Base-by-base conservation (phyloP, 2,797 vertebrate species). In the Cheirogaleus major region DNA sequence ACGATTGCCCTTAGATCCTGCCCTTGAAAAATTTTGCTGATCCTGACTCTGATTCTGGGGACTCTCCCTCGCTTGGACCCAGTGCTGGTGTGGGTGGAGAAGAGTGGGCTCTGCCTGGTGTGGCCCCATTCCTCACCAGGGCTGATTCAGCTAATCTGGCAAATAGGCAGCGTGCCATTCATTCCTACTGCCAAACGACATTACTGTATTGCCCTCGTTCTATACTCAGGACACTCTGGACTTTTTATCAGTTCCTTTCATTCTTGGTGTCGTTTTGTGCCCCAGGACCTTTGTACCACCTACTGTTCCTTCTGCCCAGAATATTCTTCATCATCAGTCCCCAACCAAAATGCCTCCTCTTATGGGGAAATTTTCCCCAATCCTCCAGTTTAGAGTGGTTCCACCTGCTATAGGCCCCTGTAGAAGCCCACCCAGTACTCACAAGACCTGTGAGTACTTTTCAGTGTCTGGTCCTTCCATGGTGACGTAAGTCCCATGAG, bases 61-160 rank as follows among this genome's bases (percentile, higher is more conserved):
- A 14, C 30, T 30, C 4, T 11, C 50, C 15, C 38, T 23, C 7
- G 12, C 5, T 27, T 52, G 50, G 38, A 67, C 30, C 78, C 41
- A 30, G 4, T 14, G 11, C 4, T 1, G 0, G 3, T 57, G 8
- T 6, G 45, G 27, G 22, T 18, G 4, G 52, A 1, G 8, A 18
- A 23, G 14, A 45, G 35, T 2, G 10, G n/a, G 4, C 9, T 18
- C 38, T 63, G 25, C 10, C 43, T 67, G 11, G 2, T 1, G 52
- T n/a, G 9, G 17, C 3, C 67, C 70, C 8, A 4, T 8, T 59
- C 6, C 10, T 70, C 91, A 18, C 70, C 17, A 41, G 45, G 50
- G 25, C 52, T 45, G 43, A 43, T 20, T 41, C 41, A 13, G 35
- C 41, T 45, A 15, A 41, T 67, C 52, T 6, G 38, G 92, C 25